Conservation (phyloP, 2,888 invertebrate genomes). For the Pollenia griseotomentosa region DNA sequence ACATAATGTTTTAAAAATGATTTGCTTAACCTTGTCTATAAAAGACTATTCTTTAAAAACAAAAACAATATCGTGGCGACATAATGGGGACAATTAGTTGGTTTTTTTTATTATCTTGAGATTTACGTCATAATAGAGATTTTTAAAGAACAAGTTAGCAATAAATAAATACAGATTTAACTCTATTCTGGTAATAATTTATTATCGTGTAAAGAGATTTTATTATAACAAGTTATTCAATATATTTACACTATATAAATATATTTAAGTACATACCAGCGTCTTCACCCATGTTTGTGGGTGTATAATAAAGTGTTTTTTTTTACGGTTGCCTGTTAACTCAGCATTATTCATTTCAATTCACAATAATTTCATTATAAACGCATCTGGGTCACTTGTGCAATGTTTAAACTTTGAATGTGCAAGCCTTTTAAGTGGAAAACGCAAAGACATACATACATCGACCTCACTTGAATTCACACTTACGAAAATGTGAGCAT, state of each 20-base stretch:
- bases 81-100: not conserved
- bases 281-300: not conserved
- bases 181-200: too few relatives aligned
- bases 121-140: not conserved
- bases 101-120: not conserved
- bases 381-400: constrained; percentile 71
- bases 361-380: constrained; percentile 81
- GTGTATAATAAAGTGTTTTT: constrained; percentile 39
- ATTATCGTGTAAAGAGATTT: too few relatives aligned
- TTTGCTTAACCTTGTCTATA: not conserved
- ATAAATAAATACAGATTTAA: too few relatives aligned
- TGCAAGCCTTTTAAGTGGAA: constrained; percentile 1
- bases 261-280: too few relatives aligned
- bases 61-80: not conserved
- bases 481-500: not conserved
- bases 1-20: constrained; percentile 4
- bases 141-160: too few relatives aligned
- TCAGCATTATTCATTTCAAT: constrained; percentile 79
- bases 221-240: too few relatives aligned
- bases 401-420: constrained; percentile 41
- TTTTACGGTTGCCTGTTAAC: constrained; percentile 59
- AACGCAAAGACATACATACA: not conserved
- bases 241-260: too few relatives aligned
- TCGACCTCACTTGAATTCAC: not conserved
- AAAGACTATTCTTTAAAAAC: not conserved